phyloP scores from a whole-genome alignment of 1,140 invertebrate species.

The Drepana arcuata region DNA sequence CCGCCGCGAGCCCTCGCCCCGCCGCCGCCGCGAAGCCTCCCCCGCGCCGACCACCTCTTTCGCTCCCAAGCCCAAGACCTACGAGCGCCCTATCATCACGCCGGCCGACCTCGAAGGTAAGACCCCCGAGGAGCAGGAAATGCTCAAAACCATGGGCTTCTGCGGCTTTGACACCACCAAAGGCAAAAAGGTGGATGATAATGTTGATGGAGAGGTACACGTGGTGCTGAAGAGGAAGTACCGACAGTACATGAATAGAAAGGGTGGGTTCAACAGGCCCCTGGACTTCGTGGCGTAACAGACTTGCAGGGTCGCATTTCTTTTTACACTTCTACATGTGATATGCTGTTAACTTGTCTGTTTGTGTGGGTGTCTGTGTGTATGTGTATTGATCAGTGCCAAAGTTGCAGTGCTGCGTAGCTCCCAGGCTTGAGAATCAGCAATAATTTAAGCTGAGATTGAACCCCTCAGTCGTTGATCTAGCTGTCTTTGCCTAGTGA shows the following conservation, averaged over 20 bases:
- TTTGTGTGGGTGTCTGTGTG: no score
- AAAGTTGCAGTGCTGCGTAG: no score
- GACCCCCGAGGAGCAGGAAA: slow-evolving; percentile 93
- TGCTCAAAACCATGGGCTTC: slow-evolving; percentile 98
- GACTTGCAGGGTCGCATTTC: slow-evolving; percentile 29
- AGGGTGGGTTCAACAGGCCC: slow-evolving; percentile 98
- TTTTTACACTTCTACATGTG: slow-evolving; percentile 3
- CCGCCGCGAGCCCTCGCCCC: slow-evolving; percentile 40
- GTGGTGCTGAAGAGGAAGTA: slow-evolving; percentile 97
- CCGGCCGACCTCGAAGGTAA: slow-evolving; percentile 86
- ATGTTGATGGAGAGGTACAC: slow-evolving; percentile 93
- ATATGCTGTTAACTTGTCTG: background rate
- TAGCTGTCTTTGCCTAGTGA: no score
- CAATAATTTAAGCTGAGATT: no score
- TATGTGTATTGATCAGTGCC: no score
- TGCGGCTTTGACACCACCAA: slow-evolving; percentile 96
- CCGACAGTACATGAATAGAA: slow-evolving; percentile 99
- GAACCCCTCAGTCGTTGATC: no score
- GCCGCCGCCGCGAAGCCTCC: slow-evolving; percentile 37
- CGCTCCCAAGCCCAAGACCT: slow-evolving; percentile 50
- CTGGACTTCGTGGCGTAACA: slow-evolving; percentile 92
- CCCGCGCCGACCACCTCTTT: slow-evolving; percentile 47
- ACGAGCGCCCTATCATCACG: slow-evolving; percentile 75
- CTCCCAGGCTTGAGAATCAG: no score
- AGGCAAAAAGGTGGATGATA: slow-evolving; percentile 94